These are phyloP conservation scores for Ericerus pela DNA, from an alignment of 1,140 invertebrate genomes.

Conservation along the genomic window DNA sequence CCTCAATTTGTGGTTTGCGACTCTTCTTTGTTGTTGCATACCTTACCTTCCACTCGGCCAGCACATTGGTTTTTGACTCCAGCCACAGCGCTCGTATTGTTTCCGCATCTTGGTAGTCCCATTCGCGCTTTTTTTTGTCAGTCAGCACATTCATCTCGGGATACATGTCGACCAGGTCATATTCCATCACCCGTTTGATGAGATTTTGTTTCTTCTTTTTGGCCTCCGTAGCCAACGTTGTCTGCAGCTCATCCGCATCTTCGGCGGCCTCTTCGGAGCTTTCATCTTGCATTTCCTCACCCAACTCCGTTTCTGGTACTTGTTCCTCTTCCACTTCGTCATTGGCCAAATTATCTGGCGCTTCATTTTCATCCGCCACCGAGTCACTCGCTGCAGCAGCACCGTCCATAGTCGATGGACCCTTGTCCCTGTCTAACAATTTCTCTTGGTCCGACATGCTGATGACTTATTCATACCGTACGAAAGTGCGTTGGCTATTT, in stretches of 20 bases:
- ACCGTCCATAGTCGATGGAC: too few species aligned
- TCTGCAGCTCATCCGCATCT: background rate
- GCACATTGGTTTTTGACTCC: background rate
- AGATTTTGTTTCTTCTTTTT: background rate
- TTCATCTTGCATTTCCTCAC: background rate
- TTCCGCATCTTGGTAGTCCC: constrained; percentile 2
- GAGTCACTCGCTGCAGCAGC: too few species aligned
- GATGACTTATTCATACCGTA: too few species aligned
- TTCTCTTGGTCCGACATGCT: too few species aligned
- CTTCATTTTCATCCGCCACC: too few species aligned
- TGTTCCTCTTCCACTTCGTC: too few species aligned
- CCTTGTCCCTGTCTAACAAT: too few species aligned
- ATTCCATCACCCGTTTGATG: background rate
- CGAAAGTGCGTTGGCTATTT: too few species aligned
- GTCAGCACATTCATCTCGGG: background rate
- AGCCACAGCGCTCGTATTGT: background rate
- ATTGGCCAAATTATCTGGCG: too few species aligned
- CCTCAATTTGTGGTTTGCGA: background rate
- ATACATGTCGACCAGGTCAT: background rate
- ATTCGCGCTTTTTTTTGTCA: background rate
- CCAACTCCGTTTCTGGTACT: too few species aligned
- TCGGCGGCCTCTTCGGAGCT: background rate
- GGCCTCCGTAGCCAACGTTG: background rate
- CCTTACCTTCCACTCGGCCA: constrained; percentile 1
- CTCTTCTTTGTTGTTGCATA: background rate